These are phyloP conservation scores for Zoanthus sansibaricus DNA, from an alignment of 92 coral and sea anemone genomes.

Conservation along the genomic window DNA sequence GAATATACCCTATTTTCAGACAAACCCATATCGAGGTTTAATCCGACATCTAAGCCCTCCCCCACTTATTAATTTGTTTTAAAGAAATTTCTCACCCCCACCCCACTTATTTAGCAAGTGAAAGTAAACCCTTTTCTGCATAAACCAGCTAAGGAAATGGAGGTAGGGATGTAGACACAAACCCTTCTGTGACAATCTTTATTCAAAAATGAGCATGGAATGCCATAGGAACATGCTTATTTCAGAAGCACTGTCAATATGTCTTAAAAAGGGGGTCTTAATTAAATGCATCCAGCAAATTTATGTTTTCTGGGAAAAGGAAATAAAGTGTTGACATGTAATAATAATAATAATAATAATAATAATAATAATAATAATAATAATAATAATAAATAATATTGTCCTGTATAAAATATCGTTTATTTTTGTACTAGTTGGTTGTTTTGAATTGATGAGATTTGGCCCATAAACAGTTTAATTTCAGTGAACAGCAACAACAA, in stretches of 20 bases:
- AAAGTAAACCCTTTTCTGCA: conserved; percentile 2
- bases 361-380: no score
- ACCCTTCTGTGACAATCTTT: not conserved
- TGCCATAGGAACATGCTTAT: conserved; percentile 3
- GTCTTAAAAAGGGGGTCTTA: conserved; percentile 5
- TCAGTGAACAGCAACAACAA: not conserved
- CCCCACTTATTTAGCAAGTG: not conserved
- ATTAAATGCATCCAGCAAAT: conserved; percentile 12
- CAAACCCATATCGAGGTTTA: no score
- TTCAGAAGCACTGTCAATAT: conserved; percentile 12
- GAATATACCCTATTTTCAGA: no score
- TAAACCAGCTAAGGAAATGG: not conserved
- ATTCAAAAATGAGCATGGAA: conserved; percentile 4
- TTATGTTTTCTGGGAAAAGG: conserved; percentile 10
- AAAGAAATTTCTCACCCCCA: not conserved
- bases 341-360: no score
- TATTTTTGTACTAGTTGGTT: not conserved
- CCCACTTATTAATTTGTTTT: not conserved
- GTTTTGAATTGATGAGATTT: conserved; percentile 7
- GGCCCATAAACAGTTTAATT: not conserved
- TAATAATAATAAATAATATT: no score
- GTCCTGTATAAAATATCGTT: not conserved
- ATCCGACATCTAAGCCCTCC: no score
- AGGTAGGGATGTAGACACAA: conserved; percentile 6
- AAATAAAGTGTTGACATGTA: not conserved